Percentiles rank a stretch among this genome's conserved stretches.
Conservation (phyloP, 2,797 vertebrate genomes). For the Acanthopagrus latus region DNA sequence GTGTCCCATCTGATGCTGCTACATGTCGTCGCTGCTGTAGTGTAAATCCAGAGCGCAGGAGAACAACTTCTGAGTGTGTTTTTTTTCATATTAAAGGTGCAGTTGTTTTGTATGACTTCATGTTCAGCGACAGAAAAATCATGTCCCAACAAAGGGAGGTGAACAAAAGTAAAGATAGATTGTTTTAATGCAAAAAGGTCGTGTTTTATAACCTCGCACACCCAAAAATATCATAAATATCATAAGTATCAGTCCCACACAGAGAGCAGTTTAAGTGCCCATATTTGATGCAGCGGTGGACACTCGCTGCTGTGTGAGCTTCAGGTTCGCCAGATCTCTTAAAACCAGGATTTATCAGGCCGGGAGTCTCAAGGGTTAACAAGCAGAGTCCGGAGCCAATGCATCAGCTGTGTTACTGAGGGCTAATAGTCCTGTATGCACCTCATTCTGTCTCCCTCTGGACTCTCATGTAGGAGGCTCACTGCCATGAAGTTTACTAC, state of each 20-base stretch:
- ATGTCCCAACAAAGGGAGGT: neutral
- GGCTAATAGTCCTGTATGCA: conserved; percentile 73
- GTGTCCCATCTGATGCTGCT: conserved; percentile 76
- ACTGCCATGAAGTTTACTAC: conserved; percentile 58
- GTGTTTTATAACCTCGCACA: neutral
- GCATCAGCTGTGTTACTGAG: conserved; percentile 72
- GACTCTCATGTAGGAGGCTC: conserved; percentile 50
- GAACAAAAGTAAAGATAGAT: neutral
- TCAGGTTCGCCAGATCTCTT: conserved; percentile 63
- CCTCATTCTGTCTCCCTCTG: conserved; percentile 61
- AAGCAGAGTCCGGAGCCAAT: conserved; percentile 68
- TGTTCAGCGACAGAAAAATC: neutral
- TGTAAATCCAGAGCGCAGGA: conserved; percentile 40
- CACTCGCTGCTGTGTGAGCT: conserved; percentile 47
- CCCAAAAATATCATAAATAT: neutral
- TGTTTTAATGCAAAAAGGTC: neutral
- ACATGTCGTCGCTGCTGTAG: conserved; percentile 36
- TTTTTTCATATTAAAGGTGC: neutral
- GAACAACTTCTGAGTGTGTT: conserved; percentile 10
- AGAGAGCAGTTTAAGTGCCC: conserved; percentile 23
- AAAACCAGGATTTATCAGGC: conserved; percentile 68
- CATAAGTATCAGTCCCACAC: neutral
- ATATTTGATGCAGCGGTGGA: conserved; percentile 37
- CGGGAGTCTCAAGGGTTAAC: conserved; percentile 73
- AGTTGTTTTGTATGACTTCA: neutral